These are phyloP conservation scores for Nysson spinosus DNA, from an alignment of 2,888 invertebrate genomes.

Conservation along the genomic window DNA sequence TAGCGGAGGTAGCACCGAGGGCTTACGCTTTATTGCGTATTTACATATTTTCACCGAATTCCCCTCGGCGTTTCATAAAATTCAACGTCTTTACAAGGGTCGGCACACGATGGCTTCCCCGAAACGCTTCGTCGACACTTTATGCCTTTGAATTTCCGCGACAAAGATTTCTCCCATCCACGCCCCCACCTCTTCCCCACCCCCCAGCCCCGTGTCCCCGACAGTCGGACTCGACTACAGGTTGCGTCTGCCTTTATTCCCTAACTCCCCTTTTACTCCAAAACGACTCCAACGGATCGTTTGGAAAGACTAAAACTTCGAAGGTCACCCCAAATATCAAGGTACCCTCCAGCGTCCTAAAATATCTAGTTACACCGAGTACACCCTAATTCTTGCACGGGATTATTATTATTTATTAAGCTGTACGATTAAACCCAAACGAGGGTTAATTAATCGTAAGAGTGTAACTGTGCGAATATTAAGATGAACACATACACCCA, in stretches of 20 bases:
- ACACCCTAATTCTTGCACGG: too few relatives aligned
- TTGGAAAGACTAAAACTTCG: neutral
- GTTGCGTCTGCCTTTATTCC: conserved; percentile 19
- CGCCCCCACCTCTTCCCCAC: neutral
- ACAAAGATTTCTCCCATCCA: conserved; percentile 41
- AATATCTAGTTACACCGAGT: too few relatives aligned
- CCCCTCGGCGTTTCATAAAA: conserved; percentile 62
- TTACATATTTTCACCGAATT: conserved; percentile 64
- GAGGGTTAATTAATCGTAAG: too few relatives aligned
- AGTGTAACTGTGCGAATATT: too few relatives aligned
- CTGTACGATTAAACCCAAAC: too few relatives aligned
- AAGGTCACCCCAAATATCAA: too few relatives aligned
- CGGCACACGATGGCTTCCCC: conserved; percentile 42
- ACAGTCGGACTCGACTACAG: conserved; percentile 3
- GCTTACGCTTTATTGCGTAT: conserved; percentile 63
- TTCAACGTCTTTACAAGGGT: conserved; percentile 62
- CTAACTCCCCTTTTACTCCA: neutral
- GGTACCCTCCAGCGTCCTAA: too few relatives aligned
- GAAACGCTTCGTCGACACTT: conserved; percentile 58
- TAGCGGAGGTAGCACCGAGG: conserved; percentile 15
- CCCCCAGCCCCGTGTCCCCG: too few relatives aligned
- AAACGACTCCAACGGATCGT: neutral
- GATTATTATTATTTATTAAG: too few relatives aligned
- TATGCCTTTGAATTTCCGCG: conserved; percentile 60
- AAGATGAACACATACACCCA: too few relatives aligned